phyloP scores from a whole-genome alignment of 1,140 invertebrate species.

The Mylabris phalerata region DNA sequence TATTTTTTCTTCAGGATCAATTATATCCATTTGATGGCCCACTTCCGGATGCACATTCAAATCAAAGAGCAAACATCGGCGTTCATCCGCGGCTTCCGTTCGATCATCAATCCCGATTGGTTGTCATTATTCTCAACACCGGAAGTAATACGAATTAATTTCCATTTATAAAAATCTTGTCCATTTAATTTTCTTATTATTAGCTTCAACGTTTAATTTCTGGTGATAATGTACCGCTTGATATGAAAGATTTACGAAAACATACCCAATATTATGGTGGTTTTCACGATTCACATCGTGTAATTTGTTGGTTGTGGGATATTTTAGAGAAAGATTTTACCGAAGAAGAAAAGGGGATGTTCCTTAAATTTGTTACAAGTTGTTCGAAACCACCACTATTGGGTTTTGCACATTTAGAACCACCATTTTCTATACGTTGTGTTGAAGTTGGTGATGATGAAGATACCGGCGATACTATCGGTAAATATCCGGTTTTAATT shows the following conservation, averaged over 20 bases:
- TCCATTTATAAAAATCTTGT: too few species aligned
- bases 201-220: slow-evolving; percentile 83
- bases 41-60: slow-evolving; percentile 96
- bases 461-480: slow-evolving; percentile 93
- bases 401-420: slow-evolving; percentile 95
- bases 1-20: slow-evolving; percentile 65
- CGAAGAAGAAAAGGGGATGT: slow-evolving; percentile 83
- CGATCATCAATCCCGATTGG: slow-evolving; percentile 94
- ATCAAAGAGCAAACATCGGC: slow-evolving; percentile 94
- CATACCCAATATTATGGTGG: slow-evolving; percentile 99
- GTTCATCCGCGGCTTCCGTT: slow-evolving; percentile 93
- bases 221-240: slow-evolving; percentile 84
- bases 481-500: slow-evolving; percentile 41
- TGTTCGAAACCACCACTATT: slow-evolving; percentile 96
- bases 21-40: slow-evolving; percentile 98
- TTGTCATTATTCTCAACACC: slow-evolving; percentile 92
- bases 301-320: slow-evolving; percentile 98
- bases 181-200: slow-evolving; percentile 15
- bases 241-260: slow-evolving; percentile 81
- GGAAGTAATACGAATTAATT: slow-evolving; percentile 57
- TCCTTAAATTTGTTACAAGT: slow-evolving; percentile 99
- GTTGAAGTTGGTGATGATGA: slow-evolving; percentile 98
- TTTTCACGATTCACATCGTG: slow-evolving; percentile 96
- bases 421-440: slow-evolving; percentile 97
- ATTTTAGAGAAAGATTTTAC: slow-evolving; percentile 94